Percentiles rank a stretch among this genome's conserved stretches.
phyloP scores from a whole-genome alignment of 1,140 invertebrate species.

The Drosophila melanica region DNA sequence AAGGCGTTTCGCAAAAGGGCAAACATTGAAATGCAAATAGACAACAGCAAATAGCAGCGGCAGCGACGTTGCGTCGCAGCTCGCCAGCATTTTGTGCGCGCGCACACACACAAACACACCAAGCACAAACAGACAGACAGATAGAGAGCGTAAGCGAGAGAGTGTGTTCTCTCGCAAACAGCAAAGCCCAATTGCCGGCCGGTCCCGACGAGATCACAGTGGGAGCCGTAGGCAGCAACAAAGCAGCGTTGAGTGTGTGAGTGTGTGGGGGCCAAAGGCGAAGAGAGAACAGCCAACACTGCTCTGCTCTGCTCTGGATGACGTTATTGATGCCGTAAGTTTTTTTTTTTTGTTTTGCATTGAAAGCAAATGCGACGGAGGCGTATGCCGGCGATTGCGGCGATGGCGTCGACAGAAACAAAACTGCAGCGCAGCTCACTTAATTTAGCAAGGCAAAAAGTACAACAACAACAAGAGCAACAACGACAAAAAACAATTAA shows the following conservation, averaged over 20 bases:
- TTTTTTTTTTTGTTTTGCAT: slow-evolving; percentile 33
- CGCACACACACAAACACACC: slow-evolving; percentile 43
- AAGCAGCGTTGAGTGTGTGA: not conserved
- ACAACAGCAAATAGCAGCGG: slow-evolving; percentile 25
- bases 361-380: slow-evolving; percentile 46
- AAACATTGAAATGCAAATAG: slow-evolving; percentile 60
- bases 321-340: slow-evolving; percentile 74
- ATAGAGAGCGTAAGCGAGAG: slow-evolving; percentile 1
- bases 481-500: slow-evolving; percentile 17
- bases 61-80: slow-evolving; percentile 19
- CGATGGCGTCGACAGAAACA: slow-evolving; percentile 12
- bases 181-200: slow-evolving; percentile 67
- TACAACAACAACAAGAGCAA: not conserved
- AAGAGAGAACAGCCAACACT: not conserved
- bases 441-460: slow-evolving; percentile 27
- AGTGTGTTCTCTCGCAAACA: slow-evolving; percentile 26
- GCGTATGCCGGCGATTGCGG: not conserved
- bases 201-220: slow-evolving; percentile 46
- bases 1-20: slow-evolving; percentile 72
- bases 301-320: slow-evolving; percentile 41
- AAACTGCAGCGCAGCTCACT: slow-evolving; percentile 22
- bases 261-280: not conserved
- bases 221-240: not conserved
- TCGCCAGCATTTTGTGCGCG: slow-evolving; percentile 40
- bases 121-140: slow-evolving; percentile 8